Conservation (phyloP, 2,113 vertebrate species). For the Neogobius melanostomus region DNA sequence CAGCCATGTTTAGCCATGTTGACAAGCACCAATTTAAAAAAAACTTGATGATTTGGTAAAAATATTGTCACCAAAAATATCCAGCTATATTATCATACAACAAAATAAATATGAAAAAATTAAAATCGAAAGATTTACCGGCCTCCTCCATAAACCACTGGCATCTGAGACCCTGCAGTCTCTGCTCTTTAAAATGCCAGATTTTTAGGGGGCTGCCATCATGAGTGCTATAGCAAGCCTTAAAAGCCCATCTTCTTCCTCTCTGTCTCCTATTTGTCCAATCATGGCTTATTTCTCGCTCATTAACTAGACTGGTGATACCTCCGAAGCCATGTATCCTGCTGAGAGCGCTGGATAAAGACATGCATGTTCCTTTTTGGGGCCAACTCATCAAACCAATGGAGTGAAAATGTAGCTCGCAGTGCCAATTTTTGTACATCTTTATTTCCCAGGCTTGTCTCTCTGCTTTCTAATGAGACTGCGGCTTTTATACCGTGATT, state of each 20-base stretch:
- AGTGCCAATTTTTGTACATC: constrained; percentile 8
- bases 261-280: not conserved
- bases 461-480: constrained; percentile 5
- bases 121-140: too few relatives aligned
- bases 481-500: constrained; percentile 6
- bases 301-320: constrained; percentile 6
- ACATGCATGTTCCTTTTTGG: constrained; percentile 5
- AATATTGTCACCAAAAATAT: too few relatives aligned
- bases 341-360: constrained; percentile 1
- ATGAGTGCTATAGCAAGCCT: not conserved
- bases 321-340: constrained; percentile 2
- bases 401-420: constrained; percentile 6
- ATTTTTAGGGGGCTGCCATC: not conserved
- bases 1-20: too few relatives aligned
- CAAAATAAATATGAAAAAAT: too few relatives aligned
- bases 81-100: too few relatives aligned
- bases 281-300: not conserved
- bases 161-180: not conserved
- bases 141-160: too few relatives aligned
- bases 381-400: constrained; percentile 12
- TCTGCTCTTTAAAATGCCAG: not conserved
- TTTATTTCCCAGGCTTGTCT: constrained; percentile 11
- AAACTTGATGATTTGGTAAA: too few relatives aligned
- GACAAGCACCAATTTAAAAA: too few relatives aligned
- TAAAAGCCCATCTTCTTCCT: not conserved